Conservation (phyloP, 37 sponge, comb jelly and placozoan genomes). For the Chondrilla cf. caribensis region DNA sequence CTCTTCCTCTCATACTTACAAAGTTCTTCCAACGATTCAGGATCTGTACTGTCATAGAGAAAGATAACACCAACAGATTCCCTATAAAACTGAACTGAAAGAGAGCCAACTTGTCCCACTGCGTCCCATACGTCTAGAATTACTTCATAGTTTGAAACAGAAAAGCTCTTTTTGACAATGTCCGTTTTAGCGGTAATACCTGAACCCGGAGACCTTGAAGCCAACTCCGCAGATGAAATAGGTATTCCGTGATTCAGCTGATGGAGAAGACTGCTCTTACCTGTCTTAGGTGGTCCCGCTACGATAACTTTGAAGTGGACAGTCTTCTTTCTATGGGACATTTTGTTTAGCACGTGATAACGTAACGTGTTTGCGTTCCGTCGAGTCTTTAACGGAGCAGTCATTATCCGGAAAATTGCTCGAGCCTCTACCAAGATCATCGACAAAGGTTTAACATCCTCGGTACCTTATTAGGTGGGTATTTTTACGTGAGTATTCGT, state of each 20-base stretch:
- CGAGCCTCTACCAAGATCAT: no score
- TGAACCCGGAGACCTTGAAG: neutral
- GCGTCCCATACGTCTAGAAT: neutral
- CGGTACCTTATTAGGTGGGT: no score
- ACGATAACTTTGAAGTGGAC: neutral
- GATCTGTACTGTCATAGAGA: neutral
- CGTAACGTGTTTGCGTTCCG: no score
- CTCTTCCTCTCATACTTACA: neutral
- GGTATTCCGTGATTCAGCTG: neutral
- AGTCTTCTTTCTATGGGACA: no score
- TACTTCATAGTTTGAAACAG: neutral
- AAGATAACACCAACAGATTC: neutral
- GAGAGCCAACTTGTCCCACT: neutral
- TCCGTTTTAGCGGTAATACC: neutral
- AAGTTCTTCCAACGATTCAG: neutral
- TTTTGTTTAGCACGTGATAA: no score
- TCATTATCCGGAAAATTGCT: no score
- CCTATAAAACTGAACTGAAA: neutral
- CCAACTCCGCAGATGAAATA: neutral
- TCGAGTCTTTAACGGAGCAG: no score
- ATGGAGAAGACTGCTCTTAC: neutral
- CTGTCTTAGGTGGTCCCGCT: neutral
- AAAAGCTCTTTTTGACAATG: neutral
- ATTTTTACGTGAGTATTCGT: no score
- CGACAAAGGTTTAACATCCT: no score